Percentiles rank a stretch among this genome's conserved stretches.
These are phyloP conservation scores for Bergia puertoricense DNA, from an alignment of 92 coral and sea anemone genomes.

Conservation along the genomic window DNA sequence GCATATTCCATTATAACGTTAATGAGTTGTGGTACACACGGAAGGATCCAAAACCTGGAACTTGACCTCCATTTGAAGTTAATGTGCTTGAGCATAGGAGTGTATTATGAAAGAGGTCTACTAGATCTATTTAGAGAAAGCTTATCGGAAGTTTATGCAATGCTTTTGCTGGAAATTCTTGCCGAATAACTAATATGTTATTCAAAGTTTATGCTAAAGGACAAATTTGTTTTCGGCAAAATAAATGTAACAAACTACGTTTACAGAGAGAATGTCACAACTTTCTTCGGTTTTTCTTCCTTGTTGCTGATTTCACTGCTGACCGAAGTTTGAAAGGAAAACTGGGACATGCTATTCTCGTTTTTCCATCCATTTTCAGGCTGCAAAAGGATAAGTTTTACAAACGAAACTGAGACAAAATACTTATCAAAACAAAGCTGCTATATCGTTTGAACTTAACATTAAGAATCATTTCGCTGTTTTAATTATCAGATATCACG, in stretches of 20 bases:
- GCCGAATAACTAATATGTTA: background rate
- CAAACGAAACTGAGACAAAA: background rate
- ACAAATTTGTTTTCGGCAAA: background rate
- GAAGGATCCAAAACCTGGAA: too few relatives aligned
- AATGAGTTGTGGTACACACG: too few relatives aligned
- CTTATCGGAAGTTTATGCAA: too few relatives aligned
- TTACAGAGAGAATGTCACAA: constrained; percentile 1
- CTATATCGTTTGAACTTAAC: background rate
- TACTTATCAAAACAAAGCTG: background rate
- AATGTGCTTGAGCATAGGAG: too few relatives aligned
- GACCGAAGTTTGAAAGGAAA: background rate
- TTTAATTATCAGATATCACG: background rate
- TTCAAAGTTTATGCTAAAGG: too few relatives aligned
- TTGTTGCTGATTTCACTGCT: constrained; percentile 1
- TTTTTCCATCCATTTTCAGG: background rate
- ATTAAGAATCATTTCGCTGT: background rate
- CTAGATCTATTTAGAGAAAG: too few relatives aligned
- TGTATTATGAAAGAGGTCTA: too few relatives aligned
- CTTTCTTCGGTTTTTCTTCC: constrained; percentile 1
- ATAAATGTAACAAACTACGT: background rate
- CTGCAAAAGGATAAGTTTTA: background rate
- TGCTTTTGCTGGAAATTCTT: background rate
- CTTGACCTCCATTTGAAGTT: too few relatives aligned
- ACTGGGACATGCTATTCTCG: background rate
- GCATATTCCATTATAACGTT: too few relatives aligned